Evolutionary conservation across 2,888 invertebrate species (phyloP).

Genomic region (Lottia scabra): DNA sequence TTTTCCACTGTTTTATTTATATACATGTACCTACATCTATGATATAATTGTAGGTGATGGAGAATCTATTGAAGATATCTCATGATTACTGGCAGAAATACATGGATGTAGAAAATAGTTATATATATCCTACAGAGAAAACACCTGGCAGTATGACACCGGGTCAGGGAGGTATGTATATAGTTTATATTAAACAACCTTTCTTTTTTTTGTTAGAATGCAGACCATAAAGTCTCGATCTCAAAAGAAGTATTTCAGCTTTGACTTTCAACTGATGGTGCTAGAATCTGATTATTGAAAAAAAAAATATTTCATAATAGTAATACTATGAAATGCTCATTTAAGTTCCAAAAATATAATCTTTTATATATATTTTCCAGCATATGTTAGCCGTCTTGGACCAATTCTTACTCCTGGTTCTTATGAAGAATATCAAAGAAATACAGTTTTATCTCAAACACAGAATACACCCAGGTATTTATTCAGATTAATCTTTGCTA

Average conservation of each 20-base stretch:
- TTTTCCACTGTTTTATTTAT: too few species aligned
- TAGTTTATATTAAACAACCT: too few species aligned
- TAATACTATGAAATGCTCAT: too few species aligned
- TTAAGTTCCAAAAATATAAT: not conserved
- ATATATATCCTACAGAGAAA: constrained; percentile 45
- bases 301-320: too few species aligned
- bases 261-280: too few species aligned
- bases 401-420: constrained; percentile 56
- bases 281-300: too few species aligned
- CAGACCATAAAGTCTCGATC: too few species aligned
- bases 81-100: constrained; percentile 56
- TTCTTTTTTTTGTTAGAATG: too few species aligned
- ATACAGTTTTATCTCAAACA: constrained; percentile 33
- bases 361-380: constrained; percentile 32
- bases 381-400: constrained; percentile 50
- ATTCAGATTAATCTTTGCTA: too few species aligned
- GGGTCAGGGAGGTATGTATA: constrained; percentile 23
- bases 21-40: too few species aligned
- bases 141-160: constrained; percentile 32
- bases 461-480: constrained; percentile 48
- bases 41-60: constrained; percentile 49
- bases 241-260: too few species aligned
- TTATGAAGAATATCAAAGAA: constrained; percentile 45
- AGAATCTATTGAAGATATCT: constrained; percentile 50
- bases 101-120: constrained; percentile 50